A percentile compares a stretch with the other conserved stretches of the same genome.
These are phyloP conservation scores for Clarias gariepinus DNA, from an alignment of 2,113 vertebrate genomes.

Conservation along the genomic window DNA sequence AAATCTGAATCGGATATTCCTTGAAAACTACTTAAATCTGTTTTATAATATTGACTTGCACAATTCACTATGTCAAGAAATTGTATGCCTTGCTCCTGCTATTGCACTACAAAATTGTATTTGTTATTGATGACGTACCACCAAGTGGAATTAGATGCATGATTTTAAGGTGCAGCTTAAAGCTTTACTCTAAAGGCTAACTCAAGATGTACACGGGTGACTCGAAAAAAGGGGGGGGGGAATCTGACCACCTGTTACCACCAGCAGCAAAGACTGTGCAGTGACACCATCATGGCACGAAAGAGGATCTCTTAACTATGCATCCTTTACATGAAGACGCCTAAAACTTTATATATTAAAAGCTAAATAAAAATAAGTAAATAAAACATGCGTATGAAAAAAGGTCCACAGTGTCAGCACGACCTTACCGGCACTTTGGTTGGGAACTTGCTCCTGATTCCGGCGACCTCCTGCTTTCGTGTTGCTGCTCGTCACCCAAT, in stretches of 20 bases:
- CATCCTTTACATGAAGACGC: not conserved
- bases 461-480: slow-evolving; percentile 81
- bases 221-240: not conserved
- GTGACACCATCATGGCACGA: not conserved
- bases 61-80: not conserved
- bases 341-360: not conserved
- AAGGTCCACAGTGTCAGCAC: not conserved
- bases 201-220: no score
- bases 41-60: not conserved
- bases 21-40: not conserved
- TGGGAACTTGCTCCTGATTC: slow-evolving; percentile 85
- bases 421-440: slow-evolving; percentile 84
- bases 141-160: not conserved
- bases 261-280: not conserved
- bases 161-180: not conserved
- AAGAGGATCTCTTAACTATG: not conserved
- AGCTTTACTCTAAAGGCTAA: not conserved
- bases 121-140: not conserved
- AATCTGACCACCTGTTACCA: not conserved
- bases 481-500: slow-evolving; percentile 71
- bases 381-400: not conserved
- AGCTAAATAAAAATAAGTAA: not conserved
- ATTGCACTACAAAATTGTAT: not conserved
- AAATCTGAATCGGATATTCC: not conserved
- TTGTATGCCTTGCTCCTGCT: not conserved